Percentiles rank a stretch among this genome's conserved stretches.
Evolutionary conservation across 2,113 vertebrate genomes (phyloP).

Genomic region (Columba janthina): DNA sequence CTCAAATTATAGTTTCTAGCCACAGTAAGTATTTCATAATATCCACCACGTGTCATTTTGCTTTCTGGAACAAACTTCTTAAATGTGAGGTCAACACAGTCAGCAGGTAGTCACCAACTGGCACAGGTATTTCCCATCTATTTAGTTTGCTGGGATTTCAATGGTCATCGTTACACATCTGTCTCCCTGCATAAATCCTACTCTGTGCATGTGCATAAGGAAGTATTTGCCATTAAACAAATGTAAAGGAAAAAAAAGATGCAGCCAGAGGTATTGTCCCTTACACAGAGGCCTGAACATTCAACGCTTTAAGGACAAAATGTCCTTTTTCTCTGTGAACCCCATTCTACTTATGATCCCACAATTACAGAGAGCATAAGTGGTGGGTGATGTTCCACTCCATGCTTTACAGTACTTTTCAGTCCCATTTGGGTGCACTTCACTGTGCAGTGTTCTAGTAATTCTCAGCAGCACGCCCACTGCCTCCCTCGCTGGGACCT

Average conservation of each 20-base stretch:
- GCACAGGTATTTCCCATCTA: not conserved
- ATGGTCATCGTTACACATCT: not conserved
- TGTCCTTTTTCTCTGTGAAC: not conserved
- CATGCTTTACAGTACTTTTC: not conserved
- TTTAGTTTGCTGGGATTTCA: not conserved
- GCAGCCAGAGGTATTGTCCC: not conserved
- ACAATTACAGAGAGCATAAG: not conserved
- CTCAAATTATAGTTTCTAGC: slow-evolving; percentile 36
- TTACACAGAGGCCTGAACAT: not conserved
- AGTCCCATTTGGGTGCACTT: not conserved
- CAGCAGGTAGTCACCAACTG: not conserved
- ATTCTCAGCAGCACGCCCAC: not conserved
- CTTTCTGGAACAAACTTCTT: slow-evolving; percentile 6
- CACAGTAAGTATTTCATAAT: slow-evolving; percentile 29
- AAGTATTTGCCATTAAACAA: not conserved
- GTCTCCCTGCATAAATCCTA: not conserved
- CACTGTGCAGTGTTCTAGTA: not conserved
- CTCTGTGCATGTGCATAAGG: not conserved
- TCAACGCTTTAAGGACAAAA: not conserved
- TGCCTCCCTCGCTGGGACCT: not conserved
- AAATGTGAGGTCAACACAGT: not conserved
- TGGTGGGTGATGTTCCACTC: not conserved
- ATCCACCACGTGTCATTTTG: slow-evolving; percentile 25
- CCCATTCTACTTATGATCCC: not conserved
- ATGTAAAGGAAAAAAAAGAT: not conserved